A percentile compares a stretch with the other conserved stretches of the same genome.
Evolutionary conservation across 2,888 invertebrate genomes (phyloP).

Genomic region (Lasioglossum vierecki): DNA sequence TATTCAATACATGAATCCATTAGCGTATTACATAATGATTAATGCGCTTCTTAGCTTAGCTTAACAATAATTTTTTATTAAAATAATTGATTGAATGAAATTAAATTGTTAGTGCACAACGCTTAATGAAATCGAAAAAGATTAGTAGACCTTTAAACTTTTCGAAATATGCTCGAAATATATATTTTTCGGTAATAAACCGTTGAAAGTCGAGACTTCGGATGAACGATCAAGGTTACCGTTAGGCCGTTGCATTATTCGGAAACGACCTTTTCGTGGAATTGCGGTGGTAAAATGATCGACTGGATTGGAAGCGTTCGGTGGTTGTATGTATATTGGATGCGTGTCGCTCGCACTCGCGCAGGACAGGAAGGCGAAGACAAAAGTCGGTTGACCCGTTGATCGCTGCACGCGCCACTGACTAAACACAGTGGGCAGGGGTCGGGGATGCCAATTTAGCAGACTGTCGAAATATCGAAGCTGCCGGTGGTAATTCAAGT

Average conservation of each 20-base stretch:
- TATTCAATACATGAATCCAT: too few species aligned
- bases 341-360: not conserved
- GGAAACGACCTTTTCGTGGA: not conserved
- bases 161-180: too few species aligned
- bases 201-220: too few species aligned
- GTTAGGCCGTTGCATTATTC: not conserved
- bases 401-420: slow-evolving; percentile 38
- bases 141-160: too few species aligned
- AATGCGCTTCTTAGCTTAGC: too few species aligned
- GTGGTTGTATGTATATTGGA: not conserved
- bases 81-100: too few species aligned
- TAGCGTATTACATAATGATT: too few species aligned
- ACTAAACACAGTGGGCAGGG: slow-evolving; percentile 28
- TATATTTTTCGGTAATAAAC: too few species aligned
- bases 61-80: too few species aligned
- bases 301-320: not conserved
- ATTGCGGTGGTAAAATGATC: not conserved
- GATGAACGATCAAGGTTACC: not conserved
- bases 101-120: too few species aligned
- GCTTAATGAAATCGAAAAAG: too few species aligned
- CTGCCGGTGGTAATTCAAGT: not conserved
- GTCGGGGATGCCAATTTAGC: slow-evolving; percentile 18
- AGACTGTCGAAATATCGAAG: slow-evolving; percentile 23
- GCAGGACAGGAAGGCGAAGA: slow-evolving; percentile 45
- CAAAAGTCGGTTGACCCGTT: slow-evolving; percentile 28